A percentile compares a stretch with the other conserved stretches of the same genome.
Evolutionary conservation across 53 echinoderm and acorn worm genomes (phyloP).

Genomic region (Actinopyga echinites): DNA sequence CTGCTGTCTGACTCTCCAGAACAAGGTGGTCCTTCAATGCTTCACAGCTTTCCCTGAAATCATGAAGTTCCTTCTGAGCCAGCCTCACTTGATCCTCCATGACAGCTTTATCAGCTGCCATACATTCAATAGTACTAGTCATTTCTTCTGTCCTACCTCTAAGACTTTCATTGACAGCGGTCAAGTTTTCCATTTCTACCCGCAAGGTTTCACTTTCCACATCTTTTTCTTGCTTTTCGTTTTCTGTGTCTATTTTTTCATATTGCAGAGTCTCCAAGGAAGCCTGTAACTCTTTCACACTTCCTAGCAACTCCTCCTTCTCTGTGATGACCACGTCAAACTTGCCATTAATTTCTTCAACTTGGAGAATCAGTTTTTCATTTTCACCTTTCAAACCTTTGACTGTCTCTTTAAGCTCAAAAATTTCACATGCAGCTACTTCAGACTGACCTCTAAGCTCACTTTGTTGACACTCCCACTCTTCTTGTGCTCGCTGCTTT

Average conservation of each 20-base stretch:
- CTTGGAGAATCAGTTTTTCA: neutral
- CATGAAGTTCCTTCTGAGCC: slow-evolving; percentile 43
- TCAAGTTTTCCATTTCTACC: neutral
- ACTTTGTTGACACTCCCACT: neutral
- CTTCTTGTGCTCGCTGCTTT: neutral
- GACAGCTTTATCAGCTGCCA: slow-evolving; percentile 48
- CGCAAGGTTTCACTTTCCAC: neutral
- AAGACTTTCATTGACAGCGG: neutral
- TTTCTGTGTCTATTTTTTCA: slow-evolving; percentile 38
- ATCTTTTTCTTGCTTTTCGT: slow-evolving; percentile 24
- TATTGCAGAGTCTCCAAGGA: slow-evolving; percentile 33
- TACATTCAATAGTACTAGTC: slow-evolving; percentile 35
- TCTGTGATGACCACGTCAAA: slow-evolving; percentile 41
- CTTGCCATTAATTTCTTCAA: slow-evolving; percentile 17
- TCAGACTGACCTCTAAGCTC: neutral
- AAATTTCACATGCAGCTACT: neutral
- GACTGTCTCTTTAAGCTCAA: slow-evolving; percentile 9
- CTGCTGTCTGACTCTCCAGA: neutral
- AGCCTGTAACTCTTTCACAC: slow-evolving; percentile 15
- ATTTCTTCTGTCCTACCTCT: slow-evolving; percentile 42
- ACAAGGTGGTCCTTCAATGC: neutral
- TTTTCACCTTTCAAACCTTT: slow-evolving; percentile 36
- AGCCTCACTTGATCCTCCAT: slow-evolving; percentile 44
- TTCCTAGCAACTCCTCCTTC: slow-evolving; percentile 41
- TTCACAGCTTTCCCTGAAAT: slow-evolving; percentile 12